Conservation (phyloP, 2,797 vertebrate genomes). For the Clarias fuscus region DNA sequence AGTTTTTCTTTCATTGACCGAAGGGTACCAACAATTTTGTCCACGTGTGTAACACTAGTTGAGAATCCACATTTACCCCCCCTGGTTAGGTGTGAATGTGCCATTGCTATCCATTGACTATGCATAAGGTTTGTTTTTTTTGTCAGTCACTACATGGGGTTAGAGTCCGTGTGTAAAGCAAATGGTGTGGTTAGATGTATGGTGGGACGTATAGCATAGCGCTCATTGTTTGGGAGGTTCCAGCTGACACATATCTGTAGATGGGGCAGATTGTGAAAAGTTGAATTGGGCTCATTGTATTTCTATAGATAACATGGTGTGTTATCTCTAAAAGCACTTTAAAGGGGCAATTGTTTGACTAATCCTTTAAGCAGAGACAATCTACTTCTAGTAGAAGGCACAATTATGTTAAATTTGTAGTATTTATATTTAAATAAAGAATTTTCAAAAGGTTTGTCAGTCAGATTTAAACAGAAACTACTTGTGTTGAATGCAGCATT, state of each 20-base stretch:
- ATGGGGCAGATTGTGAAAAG: slow-evolving; percentile 17
- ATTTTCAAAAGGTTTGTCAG: not conserved
- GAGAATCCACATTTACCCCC: slow-evolving; percentile 22
- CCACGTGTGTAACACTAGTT: slow-evolving; percentile 11
- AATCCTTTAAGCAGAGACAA: not conserved
- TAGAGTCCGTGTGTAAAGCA: slow-evolving; percentile 18
- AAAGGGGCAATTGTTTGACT: slow-evolving; percentile 21
- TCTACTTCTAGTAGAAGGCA: not conserved
- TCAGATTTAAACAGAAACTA: not conserved
- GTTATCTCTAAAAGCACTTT: slow-evolving; percentile 23
- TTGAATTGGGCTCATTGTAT: slow-evolving; percentile 27
- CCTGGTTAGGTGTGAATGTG: slow-evolving; percentile 36
- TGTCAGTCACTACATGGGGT: not conserved
- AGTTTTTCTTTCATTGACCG: no score
- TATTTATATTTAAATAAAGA: not conserved
- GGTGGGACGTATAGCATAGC: not conserved
- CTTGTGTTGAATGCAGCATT: not conserved
- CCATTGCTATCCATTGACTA: slow-evolving; percentile 33
- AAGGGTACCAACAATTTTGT: no score
- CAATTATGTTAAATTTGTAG: not conserved
- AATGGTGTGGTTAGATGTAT: slow-evolving; percentile 24
- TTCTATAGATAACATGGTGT: slow-evolving; percentile 25
- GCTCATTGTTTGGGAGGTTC: slow-evolving; percentile 14
- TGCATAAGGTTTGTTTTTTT: not conserved
- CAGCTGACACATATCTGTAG: slow-evolving; percentile 23